Conservation (phyloP, 2,113 vertebrate species). For the Oryzias melastigma region DNA sequence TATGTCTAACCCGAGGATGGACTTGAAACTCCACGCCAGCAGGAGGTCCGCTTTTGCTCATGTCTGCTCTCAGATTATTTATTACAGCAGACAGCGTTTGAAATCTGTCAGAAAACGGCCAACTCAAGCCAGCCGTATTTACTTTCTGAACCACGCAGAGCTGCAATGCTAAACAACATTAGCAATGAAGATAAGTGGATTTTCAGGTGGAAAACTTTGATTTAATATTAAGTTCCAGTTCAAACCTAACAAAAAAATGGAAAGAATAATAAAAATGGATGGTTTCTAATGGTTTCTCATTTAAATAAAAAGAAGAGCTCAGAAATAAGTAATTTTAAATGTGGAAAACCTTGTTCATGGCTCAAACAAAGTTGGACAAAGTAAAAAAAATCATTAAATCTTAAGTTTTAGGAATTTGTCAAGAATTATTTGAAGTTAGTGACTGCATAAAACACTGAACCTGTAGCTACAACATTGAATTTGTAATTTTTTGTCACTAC, state of each 20-base stretch:
- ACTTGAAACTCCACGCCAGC: constrained; percentile 37
- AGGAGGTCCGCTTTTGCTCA: constrained; percentile 37
- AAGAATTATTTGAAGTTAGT: too few relatives aligned
- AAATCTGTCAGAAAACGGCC: not conserved
- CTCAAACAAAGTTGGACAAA: too few relatives aligned
- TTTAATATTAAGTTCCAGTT: not conserved
- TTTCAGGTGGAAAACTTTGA: not conserved
- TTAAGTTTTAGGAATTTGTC: too few relatives aligned
- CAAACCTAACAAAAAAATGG: too few relatives aligned
- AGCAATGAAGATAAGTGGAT: not conserved
- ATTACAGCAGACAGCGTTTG: constrained; percentile 6
- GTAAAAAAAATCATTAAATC: too few relatives aligned
- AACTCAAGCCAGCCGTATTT: not conserved
- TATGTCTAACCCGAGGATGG: constrained; percentile 55
- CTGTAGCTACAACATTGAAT: too few relatives aligned
- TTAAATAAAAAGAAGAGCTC: too few relatives aligned
- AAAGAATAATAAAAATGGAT: not conserved
- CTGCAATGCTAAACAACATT: not conserved
- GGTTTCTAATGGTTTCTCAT: too few relatives aligned
- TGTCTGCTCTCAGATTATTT: constrained; percentile 22
- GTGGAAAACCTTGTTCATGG: too few relatives aligned
- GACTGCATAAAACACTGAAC: too few relatives aligned
- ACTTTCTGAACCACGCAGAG: not conserved
- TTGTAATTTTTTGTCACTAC: too few relatives aligned
- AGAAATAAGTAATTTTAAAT: too few relatives aligned